Conservation (phyloP, 1,140 invertebrate species). For the Pseudomyrmex dendroicus region DNA sequence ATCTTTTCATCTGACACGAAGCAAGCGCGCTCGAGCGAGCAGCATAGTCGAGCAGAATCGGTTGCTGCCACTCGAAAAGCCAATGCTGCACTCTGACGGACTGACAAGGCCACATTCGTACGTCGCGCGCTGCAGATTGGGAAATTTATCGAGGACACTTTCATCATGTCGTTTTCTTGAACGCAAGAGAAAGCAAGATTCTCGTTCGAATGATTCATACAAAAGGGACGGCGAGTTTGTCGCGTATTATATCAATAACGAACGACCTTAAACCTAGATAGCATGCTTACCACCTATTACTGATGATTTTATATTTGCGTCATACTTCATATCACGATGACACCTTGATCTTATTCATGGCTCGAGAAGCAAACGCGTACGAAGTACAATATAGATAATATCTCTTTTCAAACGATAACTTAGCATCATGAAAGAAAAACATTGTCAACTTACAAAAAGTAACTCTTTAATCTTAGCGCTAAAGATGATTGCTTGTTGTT, state of each 20-base stretch:
- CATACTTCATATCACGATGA: background rate
- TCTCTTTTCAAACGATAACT: background rate
- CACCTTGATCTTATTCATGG: background rate
- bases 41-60: conserved; percentile 49
- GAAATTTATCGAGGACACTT: conserved; percentile 62
- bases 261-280: background rate
- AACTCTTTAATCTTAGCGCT: conserved; percentile 17
- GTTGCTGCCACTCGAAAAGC: conserved; percentile 58
- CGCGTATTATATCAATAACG: background rate
- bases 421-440: background rate
- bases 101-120: conserved; percentile 56
- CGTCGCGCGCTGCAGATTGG: conserved; percentile 51
- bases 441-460: background rate
- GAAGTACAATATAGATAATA: background rate
- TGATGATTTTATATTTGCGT: background rate
- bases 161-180: conserved; percentile 47
- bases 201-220: background rate
- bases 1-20: conserved; percentile 59
- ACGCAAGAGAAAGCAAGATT: conserved; percentile 43
- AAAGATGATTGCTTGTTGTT: conserved; percentile 3
- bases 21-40: conserved; percentile 49
- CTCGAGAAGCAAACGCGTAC: background rate
- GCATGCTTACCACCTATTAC: background rate
- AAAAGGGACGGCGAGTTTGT: background rate
- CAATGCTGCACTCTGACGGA: conserved; percentile 53